Evolutionary conservation across 35 echinoderm and acorn worm genomes (phyloP).

Genomic region (Acanthaster planci): DNA sequence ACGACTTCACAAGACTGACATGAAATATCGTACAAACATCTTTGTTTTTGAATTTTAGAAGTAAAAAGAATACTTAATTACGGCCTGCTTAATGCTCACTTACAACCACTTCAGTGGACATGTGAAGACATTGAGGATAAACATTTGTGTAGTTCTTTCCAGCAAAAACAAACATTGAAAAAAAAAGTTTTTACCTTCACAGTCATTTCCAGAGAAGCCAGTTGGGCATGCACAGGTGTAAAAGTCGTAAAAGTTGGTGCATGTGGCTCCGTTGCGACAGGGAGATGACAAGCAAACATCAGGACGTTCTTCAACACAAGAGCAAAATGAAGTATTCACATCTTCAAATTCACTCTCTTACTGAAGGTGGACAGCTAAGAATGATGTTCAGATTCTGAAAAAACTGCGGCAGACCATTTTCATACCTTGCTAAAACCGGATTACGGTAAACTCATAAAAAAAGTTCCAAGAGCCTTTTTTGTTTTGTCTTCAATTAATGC

Average conservation of each 20-base stretch:
- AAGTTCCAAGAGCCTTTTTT: too few relatives aligned
- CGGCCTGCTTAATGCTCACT: neutral
- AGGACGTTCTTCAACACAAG: neutral
- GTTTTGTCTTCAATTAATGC: too few relatives aligned
- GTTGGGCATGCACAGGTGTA: slow-evolving; percentile 21
- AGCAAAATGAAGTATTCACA: neutral
- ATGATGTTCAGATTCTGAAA: too few relatives aligned
- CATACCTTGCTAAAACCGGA: too few relatives aligned
- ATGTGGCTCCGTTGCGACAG: slow-evolving; percentile 30
- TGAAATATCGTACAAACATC: neutral
- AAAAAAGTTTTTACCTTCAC: slow-evolving; percentile 21
- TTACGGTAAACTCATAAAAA: too few relatives aligned
- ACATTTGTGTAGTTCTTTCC: too few relatives aligned
- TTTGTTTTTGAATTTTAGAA: neutral
- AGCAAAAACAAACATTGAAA: neutral
- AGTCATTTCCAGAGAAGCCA: slow-evolving; percentile 21
- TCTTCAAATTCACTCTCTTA: too few relatives aligned
- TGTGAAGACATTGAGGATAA: neutral
- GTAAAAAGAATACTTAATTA: neutral
- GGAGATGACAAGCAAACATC: slow-evolving; percentile 11
- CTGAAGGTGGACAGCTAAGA: too few relatives aligned
- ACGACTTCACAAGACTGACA: neutral
- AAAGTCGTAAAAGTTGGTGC: neutral
- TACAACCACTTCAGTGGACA: neutral
- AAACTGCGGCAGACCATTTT: too few relatives aligned